phyloP scores from a whole-genome alignment of 2,113 vertebrate species.

The Eubucco bourcierii region DNA sequence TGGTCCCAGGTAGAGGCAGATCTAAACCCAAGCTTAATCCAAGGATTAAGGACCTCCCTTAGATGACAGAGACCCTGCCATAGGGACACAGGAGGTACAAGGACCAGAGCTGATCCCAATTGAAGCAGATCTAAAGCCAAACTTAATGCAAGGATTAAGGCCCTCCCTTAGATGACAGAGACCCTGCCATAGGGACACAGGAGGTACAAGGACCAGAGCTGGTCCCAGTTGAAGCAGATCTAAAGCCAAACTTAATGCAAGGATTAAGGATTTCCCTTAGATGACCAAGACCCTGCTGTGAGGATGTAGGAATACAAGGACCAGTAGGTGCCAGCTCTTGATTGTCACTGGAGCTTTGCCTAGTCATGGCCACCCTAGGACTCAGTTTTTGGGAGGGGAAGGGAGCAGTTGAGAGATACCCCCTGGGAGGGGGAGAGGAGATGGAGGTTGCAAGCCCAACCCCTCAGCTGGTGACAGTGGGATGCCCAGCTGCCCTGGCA shows the following conservation, averaged over 20 bases:
- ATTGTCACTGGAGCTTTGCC: background rate
- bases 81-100: too few relatives aligned
- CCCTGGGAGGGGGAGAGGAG: background rate
- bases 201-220: background rate
- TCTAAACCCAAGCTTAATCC: background rate
- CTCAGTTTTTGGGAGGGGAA: background rate
- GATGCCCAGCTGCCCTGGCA: background rate
- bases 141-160: background rate
- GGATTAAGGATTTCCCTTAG: background rate
- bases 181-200: too few relatives aligned
- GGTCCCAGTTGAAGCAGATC: background rate
- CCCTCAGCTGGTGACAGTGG: rapidly evolving
- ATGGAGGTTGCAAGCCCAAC: background rate
- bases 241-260: background rate
- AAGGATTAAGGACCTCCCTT: background rate
- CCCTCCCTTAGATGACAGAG: too few relatives aligned
- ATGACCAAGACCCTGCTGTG: rapidly evolving
- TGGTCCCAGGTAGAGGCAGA: background rate
- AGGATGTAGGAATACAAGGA: background rate
- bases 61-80: background rate
- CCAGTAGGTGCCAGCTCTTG: background rate
- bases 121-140: background rate
- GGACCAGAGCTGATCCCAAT: background rate
- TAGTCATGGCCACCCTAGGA: background rate
- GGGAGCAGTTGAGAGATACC: background rate